phyloP scores from a whole-genome alignment of 2,888 invertebrate species.

The Sinohyriopsis cumingii region DNA sequence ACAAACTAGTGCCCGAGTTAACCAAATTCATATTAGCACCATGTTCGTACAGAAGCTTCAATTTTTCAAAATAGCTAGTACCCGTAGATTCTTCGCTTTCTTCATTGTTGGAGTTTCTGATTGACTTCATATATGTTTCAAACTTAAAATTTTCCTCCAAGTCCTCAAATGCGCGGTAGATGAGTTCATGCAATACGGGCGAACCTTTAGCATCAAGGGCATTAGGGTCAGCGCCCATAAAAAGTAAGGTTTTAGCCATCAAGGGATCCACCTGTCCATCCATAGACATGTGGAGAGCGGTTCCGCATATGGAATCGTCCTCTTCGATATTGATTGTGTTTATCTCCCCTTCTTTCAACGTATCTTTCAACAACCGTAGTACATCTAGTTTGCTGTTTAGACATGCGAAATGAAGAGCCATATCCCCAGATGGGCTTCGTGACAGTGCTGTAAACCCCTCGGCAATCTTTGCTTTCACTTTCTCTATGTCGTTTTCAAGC shows the following conservation, averaged over 20 bases:
- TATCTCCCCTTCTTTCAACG: slow-evolving; percentile 17
- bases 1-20: slow-evolving; percentile 3
- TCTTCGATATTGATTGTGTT: slow-evolving; percentile 18
- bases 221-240: slow-evolving; percentile 15
- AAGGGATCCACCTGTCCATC: slow-evolving; percentile 16
- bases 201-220: slow-evolving; percentile 14
- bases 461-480: slow-evolving; percentile 1
- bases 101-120: too few relatives aligned
- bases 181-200: slow-evolving; percentile 18
- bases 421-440: slow-evolving; percentile 3
- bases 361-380: slow-evolving; percentile 9
- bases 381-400: slow-evolving; percentile 17
- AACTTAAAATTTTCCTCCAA: slow-evolving; percentile 12
- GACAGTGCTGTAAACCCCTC: slow-evolving; percentile 12
- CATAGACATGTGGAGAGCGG: slow-evolving; percentile 22
- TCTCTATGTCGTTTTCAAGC: slow-evolving; percentile 6
- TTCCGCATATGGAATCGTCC: slow-evolving; percentile 23
- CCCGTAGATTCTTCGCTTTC: neutral
- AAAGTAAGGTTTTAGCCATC: slow-evolving; percentile 10
- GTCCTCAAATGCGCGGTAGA: slow-evolving; percentile 18
- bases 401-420: slow-evolving; percentile 20
- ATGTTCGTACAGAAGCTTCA: slow-evolving; percentile 3
- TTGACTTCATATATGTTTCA: slow-evolving; percentile 8
- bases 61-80: slow-evolving; percentile 11
- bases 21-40: slow-evolving; percentile 12